Conservation (phyloP, 2,113 vertebrate species). For the Charina bottae region DNA sequence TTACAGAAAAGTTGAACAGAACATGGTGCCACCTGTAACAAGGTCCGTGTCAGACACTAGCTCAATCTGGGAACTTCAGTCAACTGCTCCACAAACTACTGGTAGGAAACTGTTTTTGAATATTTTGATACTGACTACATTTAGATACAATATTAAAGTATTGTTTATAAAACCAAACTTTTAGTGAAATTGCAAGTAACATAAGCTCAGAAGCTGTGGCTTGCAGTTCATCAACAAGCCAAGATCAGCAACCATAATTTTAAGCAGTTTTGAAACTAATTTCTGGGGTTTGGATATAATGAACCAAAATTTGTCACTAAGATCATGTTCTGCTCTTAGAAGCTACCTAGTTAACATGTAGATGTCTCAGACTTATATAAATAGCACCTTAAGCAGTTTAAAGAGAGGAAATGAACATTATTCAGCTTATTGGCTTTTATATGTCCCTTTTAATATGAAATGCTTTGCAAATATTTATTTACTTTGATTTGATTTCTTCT, state of each 20-base stretch:
- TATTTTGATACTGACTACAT: neutral
- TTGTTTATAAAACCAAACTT: neutral
- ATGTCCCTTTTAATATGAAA: neutral
- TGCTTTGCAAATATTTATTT: constrained; percentile 3
- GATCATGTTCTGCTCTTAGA: neutral
- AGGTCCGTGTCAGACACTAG: constrained; percentile 90
- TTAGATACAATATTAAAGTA: neutral
- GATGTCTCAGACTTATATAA: neutral
- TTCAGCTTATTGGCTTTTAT: neutral
- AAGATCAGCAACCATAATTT: neutral
- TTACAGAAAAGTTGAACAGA: constrained; percentile 90
- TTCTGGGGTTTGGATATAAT: neutral
- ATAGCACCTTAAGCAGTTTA: neutral
- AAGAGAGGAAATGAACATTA: neutral
- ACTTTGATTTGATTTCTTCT: neutral
- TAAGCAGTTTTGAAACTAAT: neutral
- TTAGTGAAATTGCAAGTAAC: neutral
- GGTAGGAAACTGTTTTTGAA: constrained; percentile 66
- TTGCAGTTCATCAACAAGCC: neutral
- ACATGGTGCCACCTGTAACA: constrained; percentile 89
- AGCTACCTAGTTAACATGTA: neutral
- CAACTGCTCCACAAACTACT: constrained; percentile 85
- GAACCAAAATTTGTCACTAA: neutral
- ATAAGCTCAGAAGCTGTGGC: neutral
- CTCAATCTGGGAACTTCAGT: constrained; percentile 97